These are phyloP conservation scores for Lottia scabra DNA, from an alignment of 2,888 invertebrate species.

Conservation along the genomic window DNA sequence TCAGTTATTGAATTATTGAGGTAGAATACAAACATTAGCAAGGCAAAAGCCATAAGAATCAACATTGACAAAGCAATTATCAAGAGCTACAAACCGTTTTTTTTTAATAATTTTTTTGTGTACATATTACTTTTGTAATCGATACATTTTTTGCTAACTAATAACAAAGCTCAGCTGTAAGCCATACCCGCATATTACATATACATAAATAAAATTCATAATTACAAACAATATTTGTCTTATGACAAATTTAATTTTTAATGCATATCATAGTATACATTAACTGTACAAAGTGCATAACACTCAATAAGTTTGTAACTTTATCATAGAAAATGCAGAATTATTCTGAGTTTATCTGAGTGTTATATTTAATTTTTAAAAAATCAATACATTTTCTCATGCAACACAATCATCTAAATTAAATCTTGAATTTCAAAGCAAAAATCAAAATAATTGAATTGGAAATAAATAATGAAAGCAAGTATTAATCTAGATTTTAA, in stretches of 20 bases:
- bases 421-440: no score
- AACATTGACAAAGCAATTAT: slow-evolving; percentile 4
- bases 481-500: no score
- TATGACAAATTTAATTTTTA: not conserved
- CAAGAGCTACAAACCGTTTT: not conserved
- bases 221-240: slow-evolving; percentile 5
- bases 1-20: not conserved
- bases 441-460: no score
- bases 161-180: not conserved
- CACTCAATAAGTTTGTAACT: no score
- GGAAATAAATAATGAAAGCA: no score
- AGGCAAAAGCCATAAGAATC: not conserved
- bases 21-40: not conserved
- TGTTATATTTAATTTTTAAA: no score
- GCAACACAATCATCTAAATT: no score
- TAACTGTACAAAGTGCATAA: no score
- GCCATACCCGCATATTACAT: slow-evolving; percentile 4
- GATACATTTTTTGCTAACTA: not conserved
- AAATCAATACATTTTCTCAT: no score
- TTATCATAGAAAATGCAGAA: no score
- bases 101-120: not conserved
- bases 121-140: not conserved
- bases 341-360: no score
- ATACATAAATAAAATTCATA: slow-evolving; percentile 1
- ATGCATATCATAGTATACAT: no score